These are phyloP conservation scores for Apoderus coryli DNA, from an alignment of 2,888 invertebrate genomes.

Conservation along the genomic window DNA sequence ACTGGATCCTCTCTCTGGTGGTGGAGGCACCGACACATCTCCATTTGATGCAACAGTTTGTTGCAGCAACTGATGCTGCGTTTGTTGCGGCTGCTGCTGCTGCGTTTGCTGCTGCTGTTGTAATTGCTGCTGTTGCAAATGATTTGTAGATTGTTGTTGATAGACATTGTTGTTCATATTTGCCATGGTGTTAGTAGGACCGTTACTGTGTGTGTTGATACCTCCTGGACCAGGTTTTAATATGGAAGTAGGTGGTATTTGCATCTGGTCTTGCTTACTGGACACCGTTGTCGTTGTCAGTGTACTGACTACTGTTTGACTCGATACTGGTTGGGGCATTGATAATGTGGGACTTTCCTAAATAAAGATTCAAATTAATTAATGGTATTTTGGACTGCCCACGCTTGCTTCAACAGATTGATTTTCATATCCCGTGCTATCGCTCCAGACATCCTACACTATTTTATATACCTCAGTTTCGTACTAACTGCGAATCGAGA, in stretches of 20 bases:
- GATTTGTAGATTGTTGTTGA: conserved; percentile 20
- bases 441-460: too few species aligned
- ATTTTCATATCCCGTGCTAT: too few species aligned
- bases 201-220: too few species aligned
- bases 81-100: conserved; percentile 22
- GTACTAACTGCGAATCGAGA: too few species aligned
- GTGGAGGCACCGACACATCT: conserved; percentile 47
- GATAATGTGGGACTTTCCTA: conserved; percentile 29
- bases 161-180: not conserved
- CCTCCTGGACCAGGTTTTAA: conserved; percentile 32
- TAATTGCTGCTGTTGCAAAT: conserved; percentile 20
- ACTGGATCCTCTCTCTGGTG: conserved; percentile 79
- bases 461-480: too few species aligned
- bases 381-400: too few species aligned
- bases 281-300: conserved; percentile 26
- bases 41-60: conserved; percentile 13
- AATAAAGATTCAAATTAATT: too few species aligned
- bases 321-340: conserved; percentile 29
- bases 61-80: conserved; percentile 12
- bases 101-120: conserved; percentile 15
- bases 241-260: conserved; percentile 27
- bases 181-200: too few species aligned
- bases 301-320: conserved; percentile 28
- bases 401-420: too few species aligned
- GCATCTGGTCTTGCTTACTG: conserved; percentile 24